Conservation (phyloP, 2,113 vertebrate genomes). For the Oncorhynchus gorbuscha region DNA sequence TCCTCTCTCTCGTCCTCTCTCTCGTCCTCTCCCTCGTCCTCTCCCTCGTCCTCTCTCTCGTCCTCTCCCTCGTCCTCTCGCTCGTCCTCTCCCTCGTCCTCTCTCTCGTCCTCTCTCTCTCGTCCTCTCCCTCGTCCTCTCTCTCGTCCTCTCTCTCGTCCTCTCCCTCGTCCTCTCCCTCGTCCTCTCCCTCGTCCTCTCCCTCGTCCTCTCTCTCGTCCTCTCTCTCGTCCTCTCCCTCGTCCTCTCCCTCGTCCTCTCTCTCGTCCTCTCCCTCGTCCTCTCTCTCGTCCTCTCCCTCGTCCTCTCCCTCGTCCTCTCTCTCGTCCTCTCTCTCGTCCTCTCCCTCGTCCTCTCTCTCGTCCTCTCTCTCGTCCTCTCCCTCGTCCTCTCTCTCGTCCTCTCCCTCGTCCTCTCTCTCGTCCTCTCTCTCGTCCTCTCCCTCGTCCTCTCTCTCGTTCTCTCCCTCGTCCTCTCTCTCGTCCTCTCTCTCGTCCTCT, state of each 20-base stretch:
- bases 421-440: constrained; percentile 25
- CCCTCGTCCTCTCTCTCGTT: constrained; percentile 24
- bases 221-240: constrained; percentile 31
- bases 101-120: constrained; percentile 32
- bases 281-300: constrained; percentile 31
- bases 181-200: constrained; percentile 25
- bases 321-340: constrained; percentile 25
- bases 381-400: too few species aligned
- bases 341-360: constrained; percentile 23
- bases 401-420: constrained; percentile 31
- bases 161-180: constrained; percentile 31
- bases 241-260: constrained; percentile 32
- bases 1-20: too few species aligned
- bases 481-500: constrained; percentile 33
- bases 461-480: constrained; percentile 30
- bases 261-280: constrained; percentile 23
- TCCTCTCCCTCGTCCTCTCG: constrained; percentile 43
- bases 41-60: constrained; percentile 22
- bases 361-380: constrained; percentile 43
- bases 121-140: constrained; percentile 18
- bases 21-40: constrained; percentile 26
- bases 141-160: constrained; percentile 36
- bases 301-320: constrained; percentile 31
- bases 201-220: constrained; percentile 24
- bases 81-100: constrained; percentile 20